phyloP scores from a whole-genome alignment of 1,140 invertebrate genomes.

The Chymomyza costata region DNA sequence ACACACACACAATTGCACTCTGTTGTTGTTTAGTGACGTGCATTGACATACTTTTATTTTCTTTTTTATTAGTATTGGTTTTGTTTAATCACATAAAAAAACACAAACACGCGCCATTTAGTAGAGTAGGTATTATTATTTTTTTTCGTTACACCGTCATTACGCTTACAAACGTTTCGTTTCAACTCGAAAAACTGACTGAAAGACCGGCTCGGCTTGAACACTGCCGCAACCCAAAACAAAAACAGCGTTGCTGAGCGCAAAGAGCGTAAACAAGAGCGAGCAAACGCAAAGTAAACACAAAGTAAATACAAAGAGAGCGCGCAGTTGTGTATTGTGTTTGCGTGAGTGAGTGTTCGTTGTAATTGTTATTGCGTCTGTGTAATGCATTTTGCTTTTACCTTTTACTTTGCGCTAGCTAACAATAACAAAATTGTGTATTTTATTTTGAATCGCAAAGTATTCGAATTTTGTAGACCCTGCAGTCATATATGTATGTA shows the following conservation, averaged over 20 bases:
- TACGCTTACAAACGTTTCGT: slow-evolving; percentile 30
- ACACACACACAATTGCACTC: slow-evolving; percentile 15
- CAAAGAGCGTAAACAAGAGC: slow-evolving; percentile 19
- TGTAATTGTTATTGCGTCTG: slow-evolving; percentile 16
- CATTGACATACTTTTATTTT: slow-evolving; percentile 20
- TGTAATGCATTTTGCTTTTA: slow-evolving; percentile 28
- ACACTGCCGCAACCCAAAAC: no score
- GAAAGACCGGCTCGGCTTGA: slow-evolving; percentile 27
- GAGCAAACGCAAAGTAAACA: slow-evolving; percentile 20
- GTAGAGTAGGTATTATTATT: slow-evolving; percentile 19
- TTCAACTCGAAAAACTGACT: slow-evolving; percentile 35
- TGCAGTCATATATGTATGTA: no score
- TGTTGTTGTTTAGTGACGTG: slow-evolving; percentile 4
- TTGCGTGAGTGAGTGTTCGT: slow-evolving; percentile 3
- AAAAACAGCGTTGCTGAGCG: slow-evolving; percentile 30
- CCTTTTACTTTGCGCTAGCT: no score
- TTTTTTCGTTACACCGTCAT: not conserved
- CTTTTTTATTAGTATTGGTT: slow-evolving; percentile 9
- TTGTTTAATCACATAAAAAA: slow-evolving; percentile 27
- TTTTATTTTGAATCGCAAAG: no score
- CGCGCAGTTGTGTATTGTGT: no score
- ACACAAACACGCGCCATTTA: slow-evolving; percentile 53
- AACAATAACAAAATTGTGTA: no score
- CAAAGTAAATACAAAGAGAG: no score
- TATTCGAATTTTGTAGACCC: no score